These are phyloP conservation scores for Fregata magnificens DNA, from an alignment of 2,113 vertebrate species.

Conservation along the genomic window DNA sequence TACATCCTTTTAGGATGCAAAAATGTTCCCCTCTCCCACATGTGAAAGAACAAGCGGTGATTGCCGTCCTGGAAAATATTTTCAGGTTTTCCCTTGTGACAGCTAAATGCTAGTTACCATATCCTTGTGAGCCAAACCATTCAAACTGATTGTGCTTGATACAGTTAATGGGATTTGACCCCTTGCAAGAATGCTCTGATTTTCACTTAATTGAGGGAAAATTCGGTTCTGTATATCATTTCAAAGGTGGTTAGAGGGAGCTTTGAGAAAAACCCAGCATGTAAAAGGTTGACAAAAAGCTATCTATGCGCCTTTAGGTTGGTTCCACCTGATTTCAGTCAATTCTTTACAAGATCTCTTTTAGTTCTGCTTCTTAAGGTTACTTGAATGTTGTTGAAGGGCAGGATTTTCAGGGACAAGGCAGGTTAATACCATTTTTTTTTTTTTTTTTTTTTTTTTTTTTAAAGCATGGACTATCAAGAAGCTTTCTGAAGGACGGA, in stretches of 20 bases:
- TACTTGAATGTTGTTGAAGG: not conserved
- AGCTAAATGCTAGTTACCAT: not conserved
- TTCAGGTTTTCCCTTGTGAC: not conserved
- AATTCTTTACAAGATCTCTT: not conserved
- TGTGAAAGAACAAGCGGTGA: not conserved
- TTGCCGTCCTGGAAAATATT: not conserved
- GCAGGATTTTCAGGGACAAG: not conserved
- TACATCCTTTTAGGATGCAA: not conserved
- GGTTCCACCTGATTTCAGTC: not conserved
- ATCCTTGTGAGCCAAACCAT: not conserved
- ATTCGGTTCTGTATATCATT: not conserved
- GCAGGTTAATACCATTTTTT: not conserved
- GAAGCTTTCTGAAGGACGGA: not conserved
- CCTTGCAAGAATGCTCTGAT: not conserved
- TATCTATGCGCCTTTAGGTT: accelerated
- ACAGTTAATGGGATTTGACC: not conserved
- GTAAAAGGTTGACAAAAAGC: not conserved
- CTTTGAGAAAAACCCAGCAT: not conserved
- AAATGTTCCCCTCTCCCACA: not conserved
- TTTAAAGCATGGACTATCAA: not conserved
- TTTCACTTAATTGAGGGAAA: not conserved
- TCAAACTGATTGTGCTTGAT: not conserved
- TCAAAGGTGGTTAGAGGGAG: not conserved
- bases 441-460: not conserved
- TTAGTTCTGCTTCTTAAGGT: not conserved